These are phyloP conservation scores for Phymatocera aterrima DNA, from an alignment of 2,888 invertebrate genomes.

Conservation along the genomic window DNA sequence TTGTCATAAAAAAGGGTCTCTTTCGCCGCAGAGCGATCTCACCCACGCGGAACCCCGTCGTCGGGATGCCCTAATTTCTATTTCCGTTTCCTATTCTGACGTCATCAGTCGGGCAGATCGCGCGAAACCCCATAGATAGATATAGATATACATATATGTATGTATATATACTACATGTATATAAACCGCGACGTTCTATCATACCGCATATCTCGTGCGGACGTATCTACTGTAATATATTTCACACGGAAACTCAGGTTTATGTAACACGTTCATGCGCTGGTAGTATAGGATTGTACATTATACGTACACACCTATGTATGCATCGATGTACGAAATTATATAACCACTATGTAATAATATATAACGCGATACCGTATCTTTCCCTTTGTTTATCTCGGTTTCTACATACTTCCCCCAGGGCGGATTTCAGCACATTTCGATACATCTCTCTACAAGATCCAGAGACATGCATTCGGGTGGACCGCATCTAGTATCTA, in stretches of 20 bases:
- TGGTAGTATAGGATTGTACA: not conserved
- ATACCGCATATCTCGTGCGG: not conserved
- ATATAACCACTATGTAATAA: too few relatives aligned
- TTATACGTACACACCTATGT: not conserved
- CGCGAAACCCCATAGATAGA: conserved; percentile 18
- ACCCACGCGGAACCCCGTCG: conserved; percentile 32
- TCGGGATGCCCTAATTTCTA: conserved; percentile 59
- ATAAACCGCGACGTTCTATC: too few relatives aligned
- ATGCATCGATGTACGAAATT: not conserved
- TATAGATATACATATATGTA: not conserved
- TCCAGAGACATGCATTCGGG: too few relatives aligned
- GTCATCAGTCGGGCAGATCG: conserved; percentile 39
- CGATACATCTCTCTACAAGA: too few relatives aligned
- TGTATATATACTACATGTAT: not conserved
- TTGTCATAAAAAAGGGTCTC: conserved; percentile 35
- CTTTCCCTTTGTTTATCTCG: not conserved
- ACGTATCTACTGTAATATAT: too few relatives aligned
- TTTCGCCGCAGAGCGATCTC: not conserved
- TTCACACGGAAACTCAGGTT: not conserved
- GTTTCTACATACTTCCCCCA: not conserved
- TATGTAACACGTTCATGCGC: not conserved
- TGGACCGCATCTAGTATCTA: not conserved
- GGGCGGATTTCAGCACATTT: not conserved
- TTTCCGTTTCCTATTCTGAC: conserved; percentile 53
- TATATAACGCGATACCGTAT: not conserved